These are phyloP conservation scores for Pheosia gnoma DNA, from an alignment of 2,888 invertebrate genomes.

Conservation along the genomic window DNA sequence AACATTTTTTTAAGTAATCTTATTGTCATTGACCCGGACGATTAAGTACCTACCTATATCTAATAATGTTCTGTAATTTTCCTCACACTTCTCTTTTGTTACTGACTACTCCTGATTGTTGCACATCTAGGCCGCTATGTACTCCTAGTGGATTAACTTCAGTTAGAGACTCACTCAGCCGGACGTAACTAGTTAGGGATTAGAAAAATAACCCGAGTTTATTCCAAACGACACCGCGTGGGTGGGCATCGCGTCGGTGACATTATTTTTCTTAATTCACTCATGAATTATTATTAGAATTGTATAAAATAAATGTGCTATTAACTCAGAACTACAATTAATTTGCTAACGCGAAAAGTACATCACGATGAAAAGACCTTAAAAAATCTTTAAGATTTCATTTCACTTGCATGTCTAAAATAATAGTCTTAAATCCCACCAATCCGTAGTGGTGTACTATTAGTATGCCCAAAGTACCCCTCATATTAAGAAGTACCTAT, in stretches of 20 bases:
- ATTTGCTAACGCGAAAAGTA: no score
- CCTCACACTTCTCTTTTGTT: neutral
- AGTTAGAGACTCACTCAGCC: slow-evolving; percentile 21
- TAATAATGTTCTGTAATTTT: neutral
- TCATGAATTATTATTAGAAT: neutral
- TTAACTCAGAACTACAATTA: no score
- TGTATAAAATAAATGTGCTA: neutral
- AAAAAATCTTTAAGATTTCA: no score
- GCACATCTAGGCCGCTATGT: slow-evolving; percentile 25
- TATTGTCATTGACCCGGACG: no score
- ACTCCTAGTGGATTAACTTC: slow-evolving; percentile 24
- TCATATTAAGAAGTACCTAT: no score
- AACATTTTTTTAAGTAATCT: no score
- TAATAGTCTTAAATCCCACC: no score
- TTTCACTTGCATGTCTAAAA: no score
- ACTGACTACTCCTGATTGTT: slow-evolving; percentile 6
- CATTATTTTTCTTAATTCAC: neutral
- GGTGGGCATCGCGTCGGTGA: slow-evolving; percentile 1
- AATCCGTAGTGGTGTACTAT: no score
- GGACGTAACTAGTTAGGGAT: slow-evolving; percentile 45
- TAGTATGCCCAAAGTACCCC: no score
- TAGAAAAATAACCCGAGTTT: slow-evolving; percentile 27
- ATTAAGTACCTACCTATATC: no score
- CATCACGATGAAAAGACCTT: no score
- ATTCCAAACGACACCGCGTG: slow-evolving; percentile 2